Conservation (phyloP, 2,113 vertebrate species). For the Microcebus ravelobensis region DNA sequence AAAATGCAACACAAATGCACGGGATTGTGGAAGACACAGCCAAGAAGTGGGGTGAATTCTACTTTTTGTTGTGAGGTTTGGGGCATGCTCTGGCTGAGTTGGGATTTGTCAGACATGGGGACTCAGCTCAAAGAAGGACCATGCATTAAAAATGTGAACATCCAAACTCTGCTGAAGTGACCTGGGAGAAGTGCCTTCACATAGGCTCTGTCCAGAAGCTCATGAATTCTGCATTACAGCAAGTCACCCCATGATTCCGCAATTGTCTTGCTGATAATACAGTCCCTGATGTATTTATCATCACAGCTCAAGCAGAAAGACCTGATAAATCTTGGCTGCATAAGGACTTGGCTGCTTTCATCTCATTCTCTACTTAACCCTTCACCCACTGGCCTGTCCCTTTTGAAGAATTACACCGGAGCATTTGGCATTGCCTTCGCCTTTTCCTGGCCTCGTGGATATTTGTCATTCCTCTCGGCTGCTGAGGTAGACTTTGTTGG, state of each 20-base stretch:
- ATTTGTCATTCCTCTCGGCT: neutral
- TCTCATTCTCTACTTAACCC: constrained; percentile 76
- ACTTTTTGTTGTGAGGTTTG: neutral
- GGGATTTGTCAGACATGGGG: neutral
- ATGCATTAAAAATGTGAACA: constrained; percentile 82
- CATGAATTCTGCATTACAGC: constrained; percentile 86
- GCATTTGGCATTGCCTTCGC: neutral
- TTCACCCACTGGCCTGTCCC: constrained; percentile 34
- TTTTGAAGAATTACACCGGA: constrained; percentile 20
- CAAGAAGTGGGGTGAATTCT: neutral
- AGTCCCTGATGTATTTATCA: constrained; percentile 84
- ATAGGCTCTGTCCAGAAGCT: constrained; percentile 81
- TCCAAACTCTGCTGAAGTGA: constrained; percentile 80
- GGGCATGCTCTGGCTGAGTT: neutral
- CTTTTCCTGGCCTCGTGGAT: neutral
- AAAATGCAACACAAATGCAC: neutral
- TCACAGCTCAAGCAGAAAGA: constrained; percentile 81
- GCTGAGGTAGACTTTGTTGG: neutral
- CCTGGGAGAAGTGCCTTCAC: constrained; percentile 84
- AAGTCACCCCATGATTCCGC: constrained; percentile 83
- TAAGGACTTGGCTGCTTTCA: constrained; percentile 78
- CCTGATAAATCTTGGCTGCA: constrained; percentile 81
- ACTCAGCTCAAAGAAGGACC: constrained; percentile 65
- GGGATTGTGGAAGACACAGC: neutral
- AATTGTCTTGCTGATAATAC: constrained; percentile 86